phyloP scores from a whole-genome alignment of 1,140 invertebrate species.

The Pseudoatta argentina region DNA sequence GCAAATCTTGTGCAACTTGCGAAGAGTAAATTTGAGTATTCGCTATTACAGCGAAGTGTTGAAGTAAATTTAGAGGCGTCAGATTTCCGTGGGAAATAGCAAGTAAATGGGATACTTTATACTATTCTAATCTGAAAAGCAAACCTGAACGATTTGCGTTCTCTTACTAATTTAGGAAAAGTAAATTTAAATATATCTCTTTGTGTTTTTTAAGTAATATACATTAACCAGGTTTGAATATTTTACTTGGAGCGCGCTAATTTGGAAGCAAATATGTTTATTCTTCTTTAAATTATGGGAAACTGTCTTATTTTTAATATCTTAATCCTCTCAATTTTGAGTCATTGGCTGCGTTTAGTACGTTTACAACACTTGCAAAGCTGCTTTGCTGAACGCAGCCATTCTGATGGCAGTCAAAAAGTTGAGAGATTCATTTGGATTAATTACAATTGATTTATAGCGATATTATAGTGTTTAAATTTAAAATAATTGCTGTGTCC shows the following conservation, averaged over 20 bases:
- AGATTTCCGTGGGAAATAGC: constrained; percentile 41
- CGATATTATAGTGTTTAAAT: not conserved
- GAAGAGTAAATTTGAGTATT: constrained; percentile 31
- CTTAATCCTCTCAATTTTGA: not conserved
- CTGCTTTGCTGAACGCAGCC: no score
- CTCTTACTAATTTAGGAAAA: constrained; percentile 50
- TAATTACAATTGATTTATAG: not conserved
- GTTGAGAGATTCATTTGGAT: not conserved
- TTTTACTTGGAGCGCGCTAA: constrained; percentile 12
- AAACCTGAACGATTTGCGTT: constrained; percentile 51
- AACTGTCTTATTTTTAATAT: not conserved
- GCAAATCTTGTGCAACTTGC: constrained; percentile 21
- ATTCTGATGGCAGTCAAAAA: not conserved
- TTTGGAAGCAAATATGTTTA: constrained; percentile 19
- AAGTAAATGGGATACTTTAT: constrained; percentile 46
- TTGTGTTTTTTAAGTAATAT: constrained; percentile 3
- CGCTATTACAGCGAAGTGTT: constrained; percentile 42
- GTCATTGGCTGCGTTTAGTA: not conserved
- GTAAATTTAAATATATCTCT: constrained; percentile 50
- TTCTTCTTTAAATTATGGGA: not conserved
- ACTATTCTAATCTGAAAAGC: constrained; percentile 44
- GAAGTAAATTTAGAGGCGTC: constrained; percentile 48
- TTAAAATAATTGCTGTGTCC: not conserved
- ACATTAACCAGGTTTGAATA: constrained; percentile 2
- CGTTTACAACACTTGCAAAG: no score